Conservation (phyloP, 2,888 invertebrate species). For the Neoitamus cyanurus region DNA sequence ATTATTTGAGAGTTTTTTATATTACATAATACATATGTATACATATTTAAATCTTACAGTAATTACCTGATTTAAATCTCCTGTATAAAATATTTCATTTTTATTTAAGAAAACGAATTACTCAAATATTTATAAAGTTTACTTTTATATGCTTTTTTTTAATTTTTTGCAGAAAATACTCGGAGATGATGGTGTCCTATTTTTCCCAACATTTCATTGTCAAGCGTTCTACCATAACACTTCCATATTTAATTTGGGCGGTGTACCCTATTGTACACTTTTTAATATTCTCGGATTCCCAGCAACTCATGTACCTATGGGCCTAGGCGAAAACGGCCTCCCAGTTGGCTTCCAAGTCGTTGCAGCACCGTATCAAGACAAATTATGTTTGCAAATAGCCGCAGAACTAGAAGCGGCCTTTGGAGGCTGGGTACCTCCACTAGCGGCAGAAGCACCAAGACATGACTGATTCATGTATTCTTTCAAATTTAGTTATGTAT, state of each 20-base stretch:
- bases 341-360: constrained; percentile 84
- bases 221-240: constrained; percentile 75
- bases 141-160: neutral
- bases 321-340: constrained; percentile 71
- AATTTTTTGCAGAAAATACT: constrained; percentile 68
- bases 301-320: constrained; percentile 79
- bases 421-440: constrained; percentile 82
- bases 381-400: constrained; percentile 83
- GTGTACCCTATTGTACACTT: constrained; percentile 73
- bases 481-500: neutral
- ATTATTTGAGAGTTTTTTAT: no score
- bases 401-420: constrained; percentile 79
- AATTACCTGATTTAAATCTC: no score
- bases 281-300: constrained; percentile 82
- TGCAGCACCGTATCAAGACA: constrained; percentile 80
- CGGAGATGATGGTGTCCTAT: constrained; percentile 76
- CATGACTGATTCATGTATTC: neutral
- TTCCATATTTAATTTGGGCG: constrained; percentile 70
- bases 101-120: no score
- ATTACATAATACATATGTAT: no score
- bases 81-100: no score
- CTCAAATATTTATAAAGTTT: neutral
- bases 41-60: no score
- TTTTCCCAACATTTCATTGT: constrained; percentile 77
- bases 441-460: constrained; percentile 12